phyloP scores from a whole-genome alignment of 2,797 vertebrate genomes.

The Crocodylus rhombifer region DNA sequence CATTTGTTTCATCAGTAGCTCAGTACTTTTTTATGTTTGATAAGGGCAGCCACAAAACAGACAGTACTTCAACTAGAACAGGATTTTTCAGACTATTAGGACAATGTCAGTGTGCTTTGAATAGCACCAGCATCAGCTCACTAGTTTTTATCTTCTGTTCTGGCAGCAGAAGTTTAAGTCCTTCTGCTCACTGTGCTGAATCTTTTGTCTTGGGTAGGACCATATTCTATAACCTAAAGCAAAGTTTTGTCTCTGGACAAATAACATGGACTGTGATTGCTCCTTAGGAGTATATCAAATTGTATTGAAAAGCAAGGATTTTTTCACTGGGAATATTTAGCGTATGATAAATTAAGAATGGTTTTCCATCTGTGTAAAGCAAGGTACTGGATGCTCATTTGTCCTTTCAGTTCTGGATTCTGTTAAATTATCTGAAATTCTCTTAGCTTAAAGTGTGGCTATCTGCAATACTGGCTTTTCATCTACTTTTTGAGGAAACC shows the following conservation, averaged over 20 bases:
- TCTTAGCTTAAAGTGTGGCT: slow-evolving; percentile 27
- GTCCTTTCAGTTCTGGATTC: slow-evolving; percentile 39
- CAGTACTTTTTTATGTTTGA: neutral
- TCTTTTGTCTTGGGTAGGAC: neutral
- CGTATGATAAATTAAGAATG: slow-evolving; percentile 51
- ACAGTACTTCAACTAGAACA: neutral
- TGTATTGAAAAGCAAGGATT: slow-evolving; percentile 32
- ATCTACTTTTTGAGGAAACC: slow-evolving; percentile 46
- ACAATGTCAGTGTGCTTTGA: slow-evolving; percentile 15
- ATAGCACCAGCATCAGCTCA: neutral
- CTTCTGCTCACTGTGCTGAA: slow-evolving; percentile 18
- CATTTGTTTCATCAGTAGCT: neutral
- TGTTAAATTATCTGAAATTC: slow-evolving; percentile 49
- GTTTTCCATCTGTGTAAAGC: slow-evolving; percentile 61
- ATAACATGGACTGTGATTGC: slow-evolving; percentile 8
- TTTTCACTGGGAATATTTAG: slow-evolving; percentile 9
- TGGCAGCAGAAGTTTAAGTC: slow-evolving; percentile 24
- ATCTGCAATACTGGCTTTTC: slow-evolving; percentile 1
- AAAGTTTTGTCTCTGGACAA: slow-evolving; percentile 8
- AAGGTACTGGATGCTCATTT: slow-evolving; percentile 48
- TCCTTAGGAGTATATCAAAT: slow-evolving; percentile 44
- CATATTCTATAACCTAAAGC: slow-evolving; percentile 45
- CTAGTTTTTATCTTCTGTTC: slow-evolving; percentile 3
- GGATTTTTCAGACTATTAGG: neutral
- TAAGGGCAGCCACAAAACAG: too few relatives aligned